Evolutionary conservation across 2,797 vertebrate species (phyloP).

Genomic region (Sebastolobus altivelis): DNA sequence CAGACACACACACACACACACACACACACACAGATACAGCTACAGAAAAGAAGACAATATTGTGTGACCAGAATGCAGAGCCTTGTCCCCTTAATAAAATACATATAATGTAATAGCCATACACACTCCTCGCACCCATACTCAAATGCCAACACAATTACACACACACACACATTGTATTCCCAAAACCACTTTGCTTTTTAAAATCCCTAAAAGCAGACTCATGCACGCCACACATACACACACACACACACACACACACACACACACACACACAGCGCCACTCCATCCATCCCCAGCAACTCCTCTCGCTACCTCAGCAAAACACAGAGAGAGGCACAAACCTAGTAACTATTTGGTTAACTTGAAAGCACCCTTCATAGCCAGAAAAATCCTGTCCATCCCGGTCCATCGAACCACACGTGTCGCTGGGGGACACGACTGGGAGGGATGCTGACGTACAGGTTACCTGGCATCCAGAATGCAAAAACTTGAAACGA

Average conservation of each 20-base stretch:
- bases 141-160: constrained; percentile 42
- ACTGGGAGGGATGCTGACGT: constrained; percentile 2
- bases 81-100: constrained; percentile 27
- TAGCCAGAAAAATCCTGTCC: constrained; percentile 29
- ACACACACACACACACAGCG: constrained; percentile 8
- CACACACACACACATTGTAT: constrained; percentile 22
- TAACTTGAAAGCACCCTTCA: constrained; percentile 53
- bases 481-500: constrained; percentile 64
- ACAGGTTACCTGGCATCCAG: constrained; percentile 48
- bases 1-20: constrained; percentile 21
- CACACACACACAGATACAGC: not conserved
- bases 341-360: constrained; percentile 53
- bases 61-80: constrained; percentile 46
- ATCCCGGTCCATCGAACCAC: constrained; percentile 35
- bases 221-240: constrained; percentile 35
- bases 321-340: constrained; percentile 72
- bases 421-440: constrained; percentile 35
- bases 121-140: constrained; percentile 31
- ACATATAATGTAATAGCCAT: constrained; percentile 66
- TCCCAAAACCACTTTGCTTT: constrained; percentile 42
- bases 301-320: constrained; percentile 82
- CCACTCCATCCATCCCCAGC: constrained; percentile 49
- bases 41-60: constrained; percentile 29
- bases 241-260: not conserved
- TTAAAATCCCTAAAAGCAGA: constrained; percentile 35